Percentiles rank a stretch among this genome's conserved stretches.
phyloP scores from a whole-genome alignment of 2,797 vertebrate genomes.

The Oophaga sylvatica region DNA sequence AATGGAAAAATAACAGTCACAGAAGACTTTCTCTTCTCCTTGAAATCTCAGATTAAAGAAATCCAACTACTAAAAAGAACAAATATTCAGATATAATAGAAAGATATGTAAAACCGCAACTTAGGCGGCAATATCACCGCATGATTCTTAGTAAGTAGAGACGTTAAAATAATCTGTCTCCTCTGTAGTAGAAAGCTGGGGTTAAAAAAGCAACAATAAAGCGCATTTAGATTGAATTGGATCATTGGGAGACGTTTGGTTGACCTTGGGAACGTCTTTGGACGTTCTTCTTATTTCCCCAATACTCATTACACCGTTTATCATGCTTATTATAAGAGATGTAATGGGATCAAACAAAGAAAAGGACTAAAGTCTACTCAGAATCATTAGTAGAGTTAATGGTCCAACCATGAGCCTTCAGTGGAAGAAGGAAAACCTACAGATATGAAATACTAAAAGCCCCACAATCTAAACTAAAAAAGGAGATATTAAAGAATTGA shows the following conservation, averaged over 20 bases:
- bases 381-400: not conserved
- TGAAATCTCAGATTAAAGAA: conserved; percentile 60
- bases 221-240: not conserved
- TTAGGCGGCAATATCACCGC: conserved; percentile 41
- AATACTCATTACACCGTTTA: not conserved
- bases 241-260: not conserved
- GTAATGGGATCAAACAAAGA: not conserved
- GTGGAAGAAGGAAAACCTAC: not conserved
- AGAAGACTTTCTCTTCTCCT: conserved; percentile 48
- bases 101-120: conserved; percentile 46
- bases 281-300: not conserved
- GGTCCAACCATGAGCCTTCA: not conserved
- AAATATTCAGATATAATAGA: conserved; percentile 55
- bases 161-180: conserved; percentile 16
- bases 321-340: not conserved
- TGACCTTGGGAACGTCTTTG: conserved; percentile 30
- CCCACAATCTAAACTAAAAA: not conserved
- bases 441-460: too few relatives aligned
- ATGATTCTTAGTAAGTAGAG: conserved; percentile 34
- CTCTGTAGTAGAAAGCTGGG: conserved; percentile 29
- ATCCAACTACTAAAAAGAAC: conserved; percentile 54
- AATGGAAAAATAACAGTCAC: conserved; percentile 39
- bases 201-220: conserved; percentile 43
- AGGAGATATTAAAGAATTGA: not conserved
- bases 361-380: not conserved